These are phyloP conservation scores for Empidonax alnorum DNA, from an alignment of 2,113 vertebrate genomes.

Conservation along the genomic window DNA sequence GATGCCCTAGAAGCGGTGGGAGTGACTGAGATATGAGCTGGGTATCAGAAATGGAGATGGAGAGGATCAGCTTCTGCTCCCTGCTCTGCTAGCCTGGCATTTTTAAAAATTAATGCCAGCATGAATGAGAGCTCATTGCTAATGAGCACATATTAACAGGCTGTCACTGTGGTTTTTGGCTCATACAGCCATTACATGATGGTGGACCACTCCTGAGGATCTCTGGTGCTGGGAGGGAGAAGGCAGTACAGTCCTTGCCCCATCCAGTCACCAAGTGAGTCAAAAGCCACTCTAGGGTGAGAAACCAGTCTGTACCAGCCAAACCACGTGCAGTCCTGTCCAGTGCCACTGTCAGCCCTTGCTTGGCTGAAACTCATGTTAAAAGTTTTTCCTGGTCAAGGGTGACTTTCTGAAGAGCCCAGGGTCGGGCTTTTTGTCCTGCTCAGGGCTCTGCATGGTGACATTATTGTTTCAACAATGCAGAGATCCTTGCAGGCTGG, in stretches of 20 bases:
- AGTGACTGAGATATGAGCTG: background rate
- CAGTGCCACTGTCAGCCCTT: background rate
- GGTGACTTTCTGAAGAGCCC: background rate
- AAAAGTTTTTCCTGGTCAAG: background rate
- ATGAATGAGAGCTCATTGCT: background rate
- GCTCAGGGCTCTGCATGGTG: background rate
- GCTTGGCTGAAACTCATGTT: background rate
- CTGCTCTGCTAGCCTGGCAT: background rate
- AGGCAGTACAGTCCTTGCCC: background rate
- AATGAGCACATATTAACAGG: background rate
- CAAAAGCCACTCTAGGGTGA: background rate
- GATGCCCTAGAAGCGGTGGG: background rate
- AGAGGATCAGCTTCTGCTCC: background rate
- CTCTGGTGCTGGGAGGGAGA: background rate
- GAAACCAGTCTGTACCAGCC: background rate
- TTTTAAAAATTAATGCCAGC: background rate
- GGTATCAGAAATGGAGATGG: background rate
- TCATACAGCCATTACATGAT: background rate
- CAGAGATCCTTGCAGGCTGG: background rate
- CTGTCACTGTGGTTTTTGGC: background rate
- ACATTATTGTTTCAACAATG: background rate
- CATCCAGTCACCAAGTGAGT: background rate
- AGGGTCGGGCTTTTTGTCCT: background rate
- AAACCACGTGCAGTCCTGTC: accelerated
- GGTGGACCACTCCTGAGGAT: background rate